These are phyloP conservation scores for Perccottus glenii DNA, from an alignment of 2,113 vertebrate genomes.

Conservation along the genomic window DNA sequence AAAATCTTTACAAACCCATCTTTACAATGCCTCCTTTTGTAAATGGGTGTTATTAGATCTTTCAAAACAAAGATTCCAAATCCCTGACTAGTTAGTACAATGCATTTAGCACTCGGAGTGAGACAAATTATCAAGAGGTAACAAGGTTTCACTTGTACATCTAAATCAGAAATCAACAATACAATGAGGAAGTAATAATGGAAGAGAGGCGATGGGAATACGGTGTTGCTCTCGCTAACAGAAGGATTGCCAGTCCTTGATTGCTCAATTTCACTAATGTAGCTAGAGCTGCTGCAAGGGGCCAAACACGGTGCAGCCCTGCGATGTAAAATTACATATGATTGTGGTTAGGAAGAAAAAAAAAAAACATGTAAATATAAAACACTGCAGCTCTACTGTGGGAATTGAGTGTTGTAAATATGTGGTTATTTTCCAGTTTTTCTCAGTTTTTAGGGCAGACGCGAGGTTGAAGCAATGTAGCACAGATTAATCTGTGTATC, in stretches of 20 bases:
- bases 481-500: background rate
- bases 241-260: slow-evolving; percentile 54
- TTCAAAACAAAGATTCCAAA: slow-evolving; percentile 36
- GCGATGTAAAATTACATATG: background rate
- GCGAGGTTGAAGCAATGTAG: background rate
- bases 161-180: slow-evolving; percentile 50
- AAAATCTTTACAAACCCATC: slow-evolving; percentile 32
- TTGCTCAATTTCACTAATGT: slow-evolving; percentile 63
- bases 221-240: slow-evolving; percentile 47
- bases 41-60: slow-evolving; percentile 46
- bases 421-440: background rate
- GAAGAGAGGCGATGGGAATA: slow-evolving; percentile 48
- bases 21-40: slow-evolving; percentile 26
- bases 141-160: slow-evolving; percentile 44
- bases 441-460: background rate
- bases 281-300: slow-evolving; percentile 35
- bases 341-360: background rate
- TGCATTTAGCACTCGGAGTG: slow-evolving; percentile 26
- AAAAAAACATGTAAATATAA: background rate
- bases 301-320: slow-evolving; percentile 10
- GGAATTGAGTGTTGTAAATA: background rate
- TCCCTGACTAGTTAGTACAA: slow-evolving; percentile 36
- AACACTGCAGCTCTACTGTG: background rate
- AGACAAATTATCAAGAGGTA: slow-evolving; percentile 35
- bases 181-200: slow-evolving; percentile 60